Evolutionary conservation across 2,797 vertebrate species (phyloP).

Genomic region (Characodon lateralis): DNA sequence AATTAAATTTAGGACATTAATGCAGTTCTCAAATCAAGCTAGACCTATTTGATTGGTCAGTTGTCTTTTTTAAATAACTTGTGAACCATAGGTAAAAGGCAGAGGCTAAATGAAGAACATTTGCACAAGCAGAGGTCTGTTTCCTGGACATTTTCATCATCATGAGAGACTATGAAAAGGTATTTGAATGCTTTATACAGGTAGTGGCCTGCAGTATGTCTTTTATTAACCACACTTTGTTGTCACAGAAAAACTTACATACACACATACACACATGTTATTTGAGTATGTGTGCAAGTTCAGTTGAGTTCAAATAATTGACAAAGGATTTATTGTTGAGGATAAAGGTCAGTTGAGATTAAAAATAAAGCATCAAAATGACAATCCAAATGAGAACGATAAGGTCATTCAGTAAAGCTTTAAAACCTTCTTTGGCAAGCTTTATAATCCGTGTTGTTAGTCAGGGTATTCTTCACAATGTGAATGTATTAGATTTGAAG

Average conservation of each 20-base stretch:
- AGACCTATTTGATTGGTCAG: background rate
- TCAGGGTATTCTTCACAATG: constrained; percentile 27
- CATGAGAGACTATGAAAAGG: background rate
- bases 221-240: constrained; percentile 51
- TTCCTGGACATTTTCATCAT: background rate
- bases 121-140: background rate
- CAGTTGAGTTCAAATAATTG: background rate
- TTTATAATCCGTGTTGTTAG: constrained; percentile 34
- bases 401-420: constrained; percentile 14
- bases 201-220: background rate
- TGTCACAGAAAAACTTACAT: constrained; percentile 78
- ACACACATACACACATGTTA: constrained; percentile 74
- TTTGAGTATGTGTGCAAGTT: constrained; percentile 3
- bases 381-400: constrained; percentile 20
- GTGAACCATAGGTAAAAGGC: background rate
- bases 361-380: constrained; percentile 15
- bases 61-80: background rate
- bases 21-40: background rate
- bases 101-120: background rate
- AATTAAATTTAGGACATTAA: background rate
- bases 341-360: constrained; percentile 15
- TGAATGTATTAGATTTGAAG: constrained; percentile 57
- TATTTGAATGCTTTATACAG: background rate
- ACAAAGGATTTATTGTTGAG: constrained; percentile 10
- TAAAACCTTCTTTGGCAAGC: constrained; percentile 8